Percentiles rank a stretch among this genome's conserved stretches.
Evolutionary conservation across 2,888 invertebrate genomes (phyloP).

Genomic region (Cerastis rubricosa): DNA sequence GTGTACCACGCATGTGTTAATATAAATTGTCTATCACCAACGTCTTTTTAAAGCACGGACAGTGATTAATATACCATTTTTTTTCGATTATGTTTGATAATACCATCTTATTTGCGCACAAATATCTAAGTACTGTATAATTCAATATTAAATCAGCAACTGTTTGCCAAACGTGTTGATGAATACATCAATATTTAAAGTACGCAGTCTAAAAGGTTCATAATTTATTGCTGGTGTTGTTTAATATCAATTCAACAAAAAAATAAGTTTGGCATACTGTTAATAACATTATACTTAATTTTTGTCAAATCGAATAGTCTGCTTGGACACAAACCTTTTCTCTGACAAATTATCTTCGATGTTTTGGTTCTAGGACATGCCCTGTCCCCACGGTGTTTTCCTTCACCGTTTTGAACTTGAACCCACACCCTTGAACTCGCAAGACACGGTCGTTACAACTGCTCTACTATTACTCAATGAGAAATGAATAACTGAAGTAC

Average conservation of each 20-base stretch:
- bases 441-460: not conserved
- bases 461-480: not conserved
- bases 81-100: not conserved
- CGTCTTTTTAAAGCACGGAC: not conserved
- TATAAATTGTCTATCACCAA: no score
- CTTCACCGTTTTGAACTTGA: not conserved
- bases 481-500: not conserved
- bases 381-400: not conserved
- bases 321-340: not conserved
- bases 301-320: not conserved
- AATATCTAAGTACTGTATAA: conserved; percentile 2
- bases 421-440: not conserved
- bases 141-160: conserved; percentile 11
- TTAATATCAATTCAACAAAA: not conserved
- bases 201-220: not conserved
- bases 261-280: not conserved
- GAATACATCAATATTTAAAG: conserved; percentile 43
- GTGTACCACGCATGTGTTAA: no score
- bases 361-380: not conserved
- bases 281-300: not conserved
- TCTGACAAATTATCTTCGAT: not conserved
- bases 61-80: not conserved
- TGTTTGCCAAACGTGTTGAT: conserved; percentile 16
- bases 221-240: not conserved
- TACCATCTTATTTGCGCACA: not conserved